phyloP scores from a whole-genome alignment of 2,797 vertebrate genomes.

The Acanthurus leucopareius region DNA sequence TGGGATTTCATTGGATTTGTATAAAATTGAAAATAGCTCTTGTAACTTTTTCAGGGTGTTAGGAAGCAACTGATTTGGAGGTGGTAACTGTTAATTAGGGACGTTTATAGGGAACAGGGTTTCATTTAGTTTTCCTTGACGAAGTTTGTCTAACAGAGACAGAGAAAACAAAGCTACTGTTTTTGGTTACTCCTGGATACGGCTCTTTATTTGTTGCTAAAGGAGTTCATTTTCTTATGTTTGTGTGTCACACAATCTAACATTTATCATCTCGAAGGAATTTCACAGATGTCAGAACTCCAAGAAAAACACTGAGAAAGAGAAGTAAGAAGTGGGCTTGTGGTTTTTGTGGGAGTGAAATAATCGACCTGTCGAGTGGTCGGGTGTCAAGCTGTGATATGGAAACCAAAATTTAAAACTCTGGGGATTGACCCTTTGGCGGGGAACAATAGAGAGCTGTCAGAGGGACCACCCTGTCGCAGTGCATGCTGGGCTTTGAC shows the following conservation, averaged over 20 bases:
- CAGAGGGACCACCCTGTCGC: constrained; percentile 67
- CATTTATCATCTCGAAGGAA: constrained; percentile 36
- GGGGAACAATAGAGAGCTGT: constrained; percentile 59
- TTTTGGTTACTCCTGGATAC: constrained; percentile 15
- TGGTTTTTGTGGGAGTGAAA: constrained; percentile 19
- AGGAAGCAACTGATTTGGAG: constrained; percentile 57
- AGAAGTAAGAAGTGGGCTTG: constrained; percentile 11
- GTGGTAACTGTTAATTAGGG: constrained; percentile 56
- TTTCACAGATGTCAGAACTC: constrained; percentile 39
- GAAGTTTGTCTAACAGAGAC: constrained; percentile 33
- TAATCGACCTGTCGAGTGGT: constrained; percentile 36
- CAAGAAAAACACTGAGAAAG: not conserved
- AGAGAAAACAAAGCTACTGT: constrained; percentile 35
- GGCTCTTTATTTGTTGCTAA: constrained; percentile 32
- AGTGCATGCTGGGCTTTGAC: constrained; percentile 67
- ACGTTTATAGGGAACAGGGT: constrained; percentile 55
- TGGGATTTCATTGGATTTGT: constrained; percentile 49
- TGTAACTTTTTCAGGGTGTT: constrained; percentile 52
- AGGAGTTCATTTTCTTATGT: constrained; percentile 15
- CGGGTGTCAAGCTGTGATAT: constrained; percentile 45
- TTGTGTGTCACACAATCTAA: constrained; percentile 9
- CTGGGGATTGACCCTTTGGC: constrained; percentile 48
- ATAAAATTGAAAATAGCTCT: constrained; percentile 68
- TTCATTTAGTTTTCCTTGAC: constrained; percentile 73
- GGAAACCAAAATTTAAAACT: constrained; percentile 59